Evolutionary conservation across 1,140 invertebrate species (phyloP).

Genomic region (Telenomus remus): DNA sequence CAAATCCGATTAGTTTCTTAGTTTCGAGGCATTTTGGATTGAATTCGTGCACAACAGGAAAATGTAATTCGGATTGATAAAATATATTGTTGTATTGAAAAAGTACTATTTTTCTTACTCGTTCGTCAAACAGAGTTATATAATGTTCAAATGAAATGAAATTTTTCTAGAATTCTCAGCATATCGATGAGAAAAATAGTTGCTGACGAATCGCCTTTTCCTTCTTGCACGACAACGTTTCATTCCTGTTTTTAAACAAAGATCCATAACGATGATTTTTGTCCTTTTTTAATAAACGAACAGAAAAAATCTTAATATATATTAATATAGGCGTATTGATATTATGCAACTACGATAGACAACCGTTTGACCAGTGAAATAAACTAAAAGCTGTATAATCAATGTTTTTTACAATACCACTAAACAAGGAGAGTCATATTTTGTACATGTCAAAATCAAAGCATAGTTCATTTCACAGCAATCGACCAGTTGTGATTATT

Average conservation of each 20-base stretch:
- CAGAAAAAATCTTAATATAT: neutral
- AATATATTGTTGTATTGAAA: slow-evolving; percentile 7
- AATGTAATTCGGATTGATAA: slow-evolving; percentile 14
- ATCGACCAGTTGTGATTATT: slow-evolving; percentile 15
- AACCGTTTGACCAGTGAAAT: slow-evolving; percentile 15
- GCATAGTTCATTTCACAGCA: slow-evolving; percentile 20
- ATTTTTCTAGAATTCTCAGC: neutral
- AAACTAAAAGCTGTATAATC: slow-evolving; percentile 19
- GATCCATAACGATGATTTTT: too few relatives aligned
- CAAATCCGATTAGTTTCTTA: slow-evolving; percentile 7
- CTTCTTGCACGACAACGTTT: too few relatives aligned
- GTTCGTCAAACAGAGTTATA: neutral
- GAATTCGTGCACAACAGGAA: slow-evolving; percentile 16
- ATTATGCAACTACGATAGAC: neutral
- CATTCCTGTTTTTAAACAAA: too few relatives aligned
- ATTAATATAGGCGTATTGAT: neutral
- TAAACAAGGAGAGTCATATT: slow-evolving; percentile 30
- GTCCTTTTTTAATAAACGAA: too few relatives aligned
- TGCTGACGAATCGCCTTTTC: too few relatives aligned
- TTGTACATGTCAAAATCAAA: slow-evolving; percentile 42
- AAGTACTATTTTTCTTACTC: slow-evolving; percentile 39
- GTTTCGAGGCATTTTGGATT: slow-evolving; percentile 24
- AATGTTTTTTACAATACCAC: slow-evolving; percentile 49
- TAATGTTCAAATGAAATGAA: neutral
- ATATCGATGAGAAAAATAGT: neutral